Base-by-base conservation (phyloP, 1,140 invertebrate species). In the Triops longicaudatus region DNA sequence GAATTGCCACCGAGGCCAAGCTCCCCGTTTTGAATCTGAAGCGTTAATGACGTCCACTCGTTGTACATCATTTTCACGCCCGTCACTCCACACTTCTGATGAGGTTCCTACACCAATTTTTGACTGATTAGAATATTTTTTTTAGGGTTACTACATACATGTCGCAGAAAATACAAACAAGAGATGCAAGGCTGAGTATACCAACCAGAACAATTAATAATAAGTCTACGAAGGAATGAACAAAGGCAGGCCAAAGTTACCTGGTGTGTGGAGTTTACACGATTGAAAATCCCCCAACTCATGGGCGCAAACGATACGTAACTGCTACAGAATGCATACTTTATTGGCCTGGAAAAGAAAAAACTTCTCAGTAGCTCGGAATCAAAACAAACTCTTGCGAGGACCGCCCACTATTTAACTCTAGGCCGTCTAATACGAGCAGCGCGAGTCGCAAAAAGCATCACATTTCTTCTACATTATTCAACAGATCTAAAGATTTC, bases 1-100 rank as follows among this genome's bases (percentile, higher is more conserved):
- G 74, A 71, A 14, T 74, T 71, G 12, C 78, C 79, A 73, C 73
- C 79, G 76, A 50, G 78, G 22, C 44, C 44, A 5, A 78, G 43
- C 28, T 78, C 43, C 26, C 78, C 37, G 78, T 43, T 17, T 63
- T 79, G 72, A 78, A 76, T 10, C 27, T 74, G 73, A 73, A 79
- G 26, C 50, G 79, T 72, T 73, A 77, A 77, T 63, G 76, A 77
- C 37, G 76, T 73, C 76, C 76, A 77, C 17, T 77, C 76, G 14
- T 14, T 41, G 31, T 77, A 77, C 76, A 77, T 77, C 72, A 44
- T 77, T 73, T 77, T 73, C 37, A 41, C 17, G 37, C 73, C 72
- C 41, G 28, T 73, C 50, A 73, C 43, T 26, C 72, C 44, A 73
- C 73, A 72, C 76, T 77, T 73, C 72, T 77, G 37, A 22, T 63